A percentile compares a stretch with the other conserved stretches of the same genome.
Conservation (phyloP, 2,888 invertebrate species). For the Lasioglossum pauxillum region DNA sequence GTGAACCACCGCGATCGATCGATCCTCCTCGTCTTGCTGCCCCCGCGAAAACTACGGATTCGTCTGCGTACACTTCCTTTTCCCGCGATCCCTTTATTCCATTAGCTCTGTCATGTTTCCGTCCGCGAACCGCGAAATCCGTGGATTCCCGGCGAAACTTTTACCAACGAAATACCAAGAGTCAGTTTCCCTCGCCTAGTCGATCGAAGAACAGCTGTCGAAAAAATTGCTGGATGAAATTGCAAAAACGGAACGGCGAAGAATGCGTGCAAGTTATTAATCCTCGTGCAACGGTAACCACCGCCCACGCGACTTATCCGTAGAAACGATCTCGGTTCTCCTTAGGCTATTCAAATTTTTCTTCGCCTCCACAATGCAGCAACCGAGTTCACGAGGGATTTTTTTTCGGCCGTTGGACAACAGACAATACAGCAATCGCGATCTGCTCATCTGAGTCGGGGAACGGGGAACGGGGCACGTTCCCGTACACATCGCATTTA, state of each 20-base stretch:
- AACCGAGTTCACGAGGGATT: neutral
- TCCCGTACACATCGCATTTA: conserved; percentile 34
- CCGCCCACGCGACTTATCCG: neutral
- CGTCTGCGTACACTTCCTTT: conserved; percentile 20
- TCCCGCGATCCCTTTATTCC: conserved; percentile 17
- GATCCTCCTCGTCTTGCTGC: conserved; percentile 54
- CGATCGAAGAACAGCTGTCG: neutral
- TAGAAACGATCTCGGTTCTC: conserved; percentile 15
- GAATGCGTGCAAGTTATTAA: neutral
- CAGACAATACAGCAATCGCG: conserved; percentile 49
- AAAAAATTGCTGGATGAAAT: neutral
- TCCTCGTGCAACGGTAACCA: conserved; percentile 10
- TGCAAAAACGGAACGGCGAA: neutral
- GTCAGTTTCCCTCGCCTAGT: neutral
- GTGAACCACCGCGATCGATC: conserved; percentile 51
- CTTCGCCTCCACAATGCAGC: neutral
- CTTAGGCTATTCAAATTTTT: conserved; percentile 14
- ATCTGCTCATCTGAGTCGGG: conserved; percentile 32
- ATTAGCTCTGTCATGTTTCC: neutral
- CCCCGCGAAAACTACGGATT: conserved; percentile 52
- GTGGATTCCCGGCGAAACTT: neutral
- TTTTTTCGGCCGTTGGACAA: neutral
- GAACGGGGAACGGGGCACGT: neutral
- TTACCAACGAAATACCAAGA: neutral
- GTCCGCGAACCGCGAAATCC: neutral